Percentiles rank a stretch among this genome's conserved stretches.
Conservation (phyloP, 2,888 invertebrate genomes). For the Hyppa rectilinea region DNA sequence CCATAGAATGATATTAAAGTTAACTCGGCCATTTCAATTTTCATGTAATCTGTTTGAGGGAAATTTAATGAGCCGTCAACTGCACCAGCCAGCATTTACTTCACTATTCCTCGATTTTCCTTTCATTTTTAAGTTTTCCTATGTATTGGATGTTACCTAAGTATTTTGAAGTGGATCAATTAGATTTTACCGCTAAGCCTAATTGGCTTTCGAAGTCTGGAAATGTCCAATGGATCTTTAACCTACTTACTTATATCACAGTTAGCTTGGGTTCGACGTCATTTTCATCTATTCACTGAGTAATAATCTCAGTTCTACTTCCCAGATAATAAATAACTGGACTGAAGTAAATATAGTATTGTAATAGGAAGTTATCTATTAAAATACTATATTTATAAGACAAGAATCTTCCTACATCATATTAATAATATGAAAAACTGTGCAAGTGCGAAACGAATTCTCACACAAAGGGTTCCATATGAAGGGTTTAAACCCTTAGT, state of each 20-base stretch:
- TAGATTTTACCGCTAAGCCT: neutral
- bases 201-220: neutral
- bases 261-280: neutral
- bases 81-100: constrained; percentile 21
- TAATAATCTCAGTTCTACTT: neutral
- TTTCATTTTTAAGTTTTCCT: constrained; percentile 6
- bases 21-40: constrained; percentile 13
- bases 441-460: no score
- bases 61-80: constrained; percentile 36
- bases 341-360: neutral
- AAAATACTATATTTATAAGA: neutral
- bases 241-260: neutral
- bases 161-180: constrained; percentile 7
- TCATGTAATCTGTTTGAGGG: constrained; percentile 12
- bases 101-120: constrained; percentile 4
- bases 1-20: constrained; percentile 1
- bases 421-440: no score
- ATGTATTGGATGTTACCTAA: neutral
- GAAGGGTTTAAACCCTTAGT: no score
- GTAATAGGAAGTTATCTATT: neutral
- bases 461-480: no score
- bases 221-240: neutral
- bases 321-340: neutral
- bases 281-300: neutral
- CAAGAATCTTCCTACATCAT: neutral